phyloP scores from a whole-genome alignment of 2,797 vertebrate species.

The Triplophysa yarkandensis region DNA sequence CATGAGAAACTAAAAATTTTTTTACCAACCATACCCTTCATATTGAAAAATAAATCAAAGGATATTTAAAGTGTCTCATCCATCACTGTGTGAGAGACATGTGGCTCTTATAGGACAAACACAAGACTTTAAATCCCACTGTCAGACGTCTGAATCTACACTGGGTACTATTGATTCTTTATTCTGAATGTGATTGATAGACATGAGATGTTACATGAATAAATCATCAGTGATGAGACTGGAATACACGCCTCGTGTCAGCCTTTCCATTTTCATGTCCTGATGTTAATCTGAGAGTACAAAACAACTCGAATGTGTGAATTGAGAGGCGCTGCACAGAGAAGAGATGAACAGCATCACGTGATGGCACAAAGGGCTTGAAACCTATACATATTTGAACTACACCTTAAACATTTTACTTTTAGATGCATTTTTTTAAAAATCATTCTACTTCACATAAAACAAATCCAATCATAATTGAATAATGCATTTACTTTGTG shows the following conservation, averaged over 20 bases:
- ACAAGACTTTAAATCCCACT: constrained; percentile 23
- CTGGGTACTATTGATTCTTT: constrained; percentile 50
- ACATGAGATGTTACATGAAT: constrained; percentile 3
- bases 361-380: background rate
- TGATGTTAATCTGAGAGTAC: background rate
- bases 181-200: constrained; percentile 36
- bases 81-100: background rate
- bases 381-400: no score
- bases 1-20: background rate
- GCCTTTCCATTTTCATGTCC: background rate
- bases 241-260: background rate
- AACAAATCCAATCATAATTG: no score
- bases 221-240: background rate
- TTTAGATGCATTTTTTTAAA: no score
- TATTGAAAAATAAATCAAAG: constrained; percentile 16
- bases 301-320: background rate
- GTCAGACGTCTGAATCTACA: constrained; percentile 18
- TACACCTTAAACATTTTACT: no score
- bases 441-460: no score
- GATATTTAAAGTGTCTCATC: constrained; percentile 22
- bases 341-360: background rate
- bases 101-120: constrained; percentile 18
- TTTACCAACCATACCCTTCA: background rate
- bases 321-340: background rate
- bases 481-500: background rate